These are phyloP conservation scores for Cirrhinus mrigala DNA, from an alignment of 2,797 vertebrate genomes.

Conservation along the genomic window DNA sequence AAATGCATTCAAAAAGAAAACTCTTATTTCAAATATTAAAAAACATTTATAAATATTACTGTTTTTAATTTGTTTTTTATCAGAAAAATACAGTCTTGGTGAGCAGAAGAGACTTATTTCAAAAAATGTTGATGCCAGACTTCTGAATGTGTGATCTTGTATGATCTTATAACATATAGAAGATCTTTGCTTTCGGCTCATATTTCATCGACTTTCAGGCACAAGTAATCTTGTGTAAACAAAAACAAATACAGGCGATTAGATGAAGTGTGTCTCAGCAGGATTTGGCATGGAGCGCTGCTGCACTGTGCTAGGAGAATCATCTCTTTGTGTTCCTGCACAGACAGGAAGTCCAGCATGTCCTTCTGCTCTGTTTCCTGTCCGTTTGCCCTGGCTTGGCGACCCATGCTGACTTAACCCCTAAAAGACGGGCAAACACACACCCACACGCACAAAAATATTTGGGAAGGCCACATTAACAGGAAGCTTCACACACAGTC, in stretches of 20 bases:
- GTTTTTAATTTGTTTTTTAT: too few relatives aligned
- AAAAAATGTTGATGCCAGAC: not conserved
- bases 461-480: not conserved
- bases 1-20: not conserved
- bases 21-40: too few relatives aligned
- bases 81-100: not conserved
- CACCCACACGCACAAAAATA: constrained; percentile 2
- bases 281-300: not conserved
- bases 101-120: not conserved
- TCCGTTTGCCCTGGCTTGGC: constrained; percentile 67
- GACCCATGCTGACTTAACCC: constrained; percentile 48
- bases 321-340: constrained; percentile 33
- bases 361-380: constrained; percentile 72
- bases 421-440: not conserved
- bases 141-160: not conserved
- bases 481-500: not conserved
- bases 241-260: constrained; percentile 7
- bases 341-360: constrained; percentile 50
- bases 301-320: not conserved
- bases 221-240: not conserved
- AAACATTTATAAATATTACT: too few relatives aligned
- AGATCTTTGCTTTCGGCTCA: not conserved
- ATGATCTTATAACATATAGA: not conserved
- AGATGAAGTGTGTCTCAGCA: constrained; percentile 26
- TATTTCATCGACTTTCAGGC: not conserved